Evolutionary conservation across 2,888 invertebrate species (phyloP), one percentile per base, ranked within the genome.

Genomic region (Molorchus minor): DNA sequence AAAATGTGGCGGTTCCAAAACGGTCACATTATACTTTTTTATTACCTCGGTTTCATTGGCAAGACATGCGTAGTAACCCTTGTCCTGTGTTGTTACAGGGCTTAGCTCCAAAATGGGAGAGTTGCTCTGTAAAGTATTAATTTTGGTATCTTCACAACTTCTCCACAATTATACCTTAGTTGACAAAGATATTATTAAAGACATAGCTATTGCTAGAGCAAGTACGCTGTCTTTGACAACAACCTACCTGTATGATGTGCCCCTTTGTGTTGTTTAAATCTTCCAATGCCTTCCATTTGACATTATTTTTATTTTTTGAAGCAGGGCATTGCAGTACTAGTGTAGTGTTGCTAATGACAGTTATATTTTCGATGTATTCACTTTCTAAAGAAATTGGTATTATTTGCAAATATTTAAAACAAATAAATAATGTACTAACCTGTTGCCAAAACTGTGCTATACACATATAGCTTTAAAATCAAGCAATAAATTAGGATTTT

Each of bases 31-130:
- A 45, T 64, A 72, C 56, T 49, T 63, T 58, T 65, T 70, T 20
- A 67, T 47, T n/a, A 64, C 33, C 15, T 25, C 49, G 21, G 43
- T 47, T 33, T 58, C 64, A 45, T 66, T 56, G 15, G 51, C 60
- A 33, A 62, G 65, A 35, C 98, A 99, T 0, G 93, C 92, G 76
- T 98, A 98, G 91, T 94, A 93, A 2, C 97, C 98, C 78, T 94
- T 93, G 72, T 96, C 90, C 13, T 90, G 88, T 64, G 89, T 84
- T 0, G 94, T 93, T 0, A 96, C 93, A 77, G 98, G 96, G 35
- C 13, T 20, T 10, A 71, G 52, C 20, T 59, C 57, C 13, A 59
- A 43, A 5, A 19, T 35, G n/a, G n/a, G n/a, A n/a, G n/a, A n/a
- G n/a, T n/a, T n/a, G n/a, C n/a, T n/a, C n/a, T n/a, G n/a, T n/a